Evolutionary conservation across 2,797 vertebrate genomes (phyloP).

Genomic region (Uromys caudimaculatus): DNA sequence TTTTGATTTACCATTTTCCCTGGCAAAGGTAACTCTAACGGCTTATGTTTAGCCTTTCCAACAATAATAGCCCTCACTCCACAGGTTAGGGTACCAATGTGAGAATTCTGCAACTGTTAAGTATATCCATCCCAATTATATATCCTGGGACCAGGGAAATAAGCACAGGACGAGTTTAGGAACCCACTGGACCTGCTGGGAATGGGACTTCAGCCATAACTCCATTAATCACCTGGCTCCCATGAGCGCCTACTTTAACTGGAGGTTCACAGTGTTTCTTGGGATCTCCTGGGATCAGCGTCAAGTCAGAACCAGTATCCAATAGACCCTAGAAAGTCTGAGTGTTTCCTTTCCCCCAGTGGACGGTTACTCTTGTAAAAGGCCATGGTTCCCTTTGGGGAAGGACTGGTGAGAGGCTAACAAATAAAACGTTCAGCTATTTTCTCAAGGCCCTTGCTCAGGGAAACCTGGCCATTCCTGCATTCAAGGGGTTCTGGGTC

Average conservation of each 20-base stretch:
- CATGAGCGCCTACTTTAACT: background rate
- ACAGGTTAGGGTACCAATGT: background rate
- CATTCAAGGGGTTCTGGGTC: background rate
- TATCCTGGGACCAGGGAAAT: background rate
- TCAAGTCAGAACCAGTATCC: background rate
- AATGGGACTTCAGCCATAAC: background rate
- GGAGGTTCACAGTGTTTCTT: background rate
- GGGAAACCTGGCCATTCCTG: background rate
- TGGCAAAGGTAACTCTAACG: background rate
- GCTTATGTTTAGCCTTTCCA: background rate
- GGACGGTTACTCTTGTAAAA: background rate
- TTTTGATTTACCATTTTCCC: background rate
- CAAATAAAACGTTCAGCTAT: background rate
- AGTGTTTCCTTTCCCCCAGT: background rate
- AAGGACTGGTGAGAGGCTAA: background rate
- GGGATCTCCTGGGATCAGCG: background rate
- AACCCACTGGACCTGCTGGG: background rate
- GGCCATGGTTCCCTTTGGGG: background rate
- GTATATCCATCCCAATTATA: background rate
- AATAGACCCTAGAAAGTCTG: background rate
- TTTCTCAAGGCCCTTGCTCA: background rate
- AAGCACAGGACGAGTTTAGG: background rate
- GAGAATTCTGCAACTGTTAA: background rate
- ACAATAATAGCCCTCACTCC: background rate
- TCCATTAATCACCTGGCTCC: background rate